Evolutionary conservation across 1,140 invertebrate genomes (phyloP).

Genomic region (Centruroides sculpturatus): DNA sequence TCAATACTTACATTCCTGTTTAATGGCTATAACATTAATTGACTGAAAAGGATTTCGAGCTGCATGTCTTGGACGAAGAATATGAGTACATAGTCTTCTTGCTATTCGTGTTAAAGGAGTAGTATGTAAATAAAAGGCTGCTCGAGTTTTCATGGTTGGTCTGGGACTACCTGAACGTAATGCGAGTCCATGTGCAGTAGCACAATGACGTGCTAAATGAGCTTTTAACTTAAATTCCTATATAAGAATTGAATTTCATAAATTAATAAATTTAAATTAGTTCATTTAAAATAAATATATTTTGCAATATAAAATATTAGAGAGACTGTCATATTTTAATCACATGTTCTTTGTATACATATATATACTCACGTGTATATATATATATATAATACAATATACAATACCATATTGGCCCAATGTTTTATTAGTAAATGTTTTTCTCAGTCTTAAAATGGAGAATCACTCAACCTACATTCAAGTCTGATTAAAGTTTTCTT

Average conservation of each 20-base stretch:
- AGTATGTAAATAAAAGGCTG: constrained; percentile 81
- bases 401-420: no score
- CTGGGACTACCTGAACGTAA: constrained; percentile 56
- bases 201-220: constrained; percentile 79
- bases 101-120: constrained; percentile 76
- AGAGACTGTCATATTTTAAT: no score
- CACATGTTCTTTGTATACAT: no score
- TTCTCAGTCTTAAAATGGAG: no score
- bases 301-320: no score
- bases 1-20: constrained; percentile 51
- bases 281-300: background rate
- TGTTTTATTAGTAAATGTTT: no score
- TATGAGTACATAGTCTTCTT: constrained; percentile 58
- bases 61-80: constrained; percentile 67
- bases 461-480: no score
- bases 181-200: constrained; percentile 68
- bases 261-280: background rate
- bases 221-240: constrained; percentile 84
- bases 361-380: no score
- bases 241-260: background rate
- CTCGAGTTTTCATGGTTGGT: constrained; percentile 90
- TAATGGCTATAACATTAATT: constrained; percentile 67
- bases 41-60: constrained; percentile 73
- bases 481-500: no score
- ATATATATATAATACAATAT: no score